Base-by-base conservation (phyloP, 2,113 vertebrate species). In the Ascaphus truei region DNA sequence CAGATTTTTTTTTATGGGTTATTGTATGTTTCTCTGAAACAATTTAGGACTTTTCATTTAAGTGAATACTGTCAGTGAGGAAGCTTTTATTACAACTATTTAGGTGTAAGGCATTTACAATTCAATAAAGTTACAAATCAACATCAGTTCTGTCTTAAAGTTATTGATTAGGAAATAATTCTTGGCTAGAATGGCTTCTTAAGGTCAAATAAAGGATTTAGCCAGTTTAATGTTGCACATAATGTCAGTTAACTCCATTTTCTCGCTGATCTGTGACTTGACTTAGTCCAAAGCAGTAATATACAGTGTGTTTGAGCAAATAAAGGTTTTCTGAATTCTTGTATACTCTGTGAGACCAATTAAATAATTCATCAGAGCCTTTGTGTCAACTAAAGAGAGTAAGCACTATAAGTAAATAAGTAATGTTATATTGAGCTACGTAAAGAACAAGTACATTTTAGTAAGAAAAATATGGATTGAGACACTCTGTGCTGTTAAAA, bases 91-190 rank as follows among this genome's bases (percentile, higher is more conserved):
- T 76, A 43, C 65, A 66, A 15, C 57, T 53, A 60, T 78, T 85
- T 76, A 74, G 3, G 55, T 81, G 72, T 72, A 48, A 77, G 62
- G 53, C 64, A 75, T 82, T 83, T 80, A 68, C 75, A 76, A 80
- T 81, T 84, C 72, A 77, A 27, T 37, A 78, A 76, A 79, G 66
- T 27, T 72, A 79, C 67, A 82, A 80, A 83, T 83, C 76, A 78
- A 75, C 71, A 77, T 73, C 51, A 23, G 80, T 82, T 83, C 62
- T 78, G 37, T 71, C 71, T 80, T 78, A 74, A 80, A 80, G 72
- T 76, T 79, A 77, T 74, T 77, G 77, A 77, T 73, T 80, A 71
- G 57, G 71, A 81, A 82, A 79, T 79, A 62, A 78, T 72, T 83
- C 62, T 80, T 77, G 71, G 56, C 53, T 68, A 57, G 29, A 33